Evolutionary conservation across 2,888 invertebrate genomes (phyloP).

Genomic region (Tiliacea aurago): DNA sequence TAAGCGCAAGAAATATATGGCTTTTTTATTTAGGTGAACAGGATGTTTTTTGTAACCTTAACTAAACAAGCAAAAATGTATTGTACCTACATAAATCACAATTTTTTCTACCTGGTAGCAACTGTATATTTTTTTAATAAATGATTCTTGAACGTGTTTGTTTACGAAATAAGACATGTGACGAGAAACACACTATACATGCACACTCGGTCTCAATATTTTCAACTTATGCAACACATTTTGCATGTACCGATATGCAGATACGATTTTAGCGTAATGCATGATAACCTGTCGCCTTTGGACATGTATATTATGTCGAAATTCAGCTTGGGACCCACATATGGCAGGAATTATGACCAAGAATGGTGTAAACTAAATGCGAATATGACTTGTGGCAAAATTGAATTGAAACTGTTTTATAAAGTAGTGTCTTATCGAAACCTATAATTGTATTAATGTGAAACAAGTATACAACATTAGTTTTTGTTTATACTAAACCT

Average conservation of each 20-base stretch:
- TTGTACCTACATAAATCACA: neutral
- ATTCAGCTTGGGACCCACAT: constrained; percentile 37
- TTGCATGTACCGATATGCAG: constrained; percentile 52
- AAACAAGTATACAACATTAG: constrained; percentile 4
- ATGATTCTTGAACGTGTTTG: neutral
- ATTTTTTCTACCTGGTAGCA: neutral
- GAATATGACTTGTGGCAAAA: constrained; percentile 11
- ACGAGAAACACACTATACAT: constrained; percentile 6
- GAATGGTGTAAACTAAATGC: constrained; percentile 25
- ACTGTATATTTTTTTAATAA: neutral
- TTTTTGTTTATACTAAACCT: too few species aligned
- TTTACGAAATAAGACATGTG: neutral
- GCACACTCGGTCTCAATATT: constrained; percentile 43
- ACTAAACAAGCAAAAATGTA: neutral
- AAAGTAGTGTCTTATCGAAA: neutral
- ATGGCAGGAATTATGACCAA: constrained; percentile 23
- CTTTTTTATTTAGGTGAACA: too few species aligned
- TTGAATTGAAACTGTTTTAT: neutral
- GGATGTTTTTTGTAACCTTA: too few species aligned
- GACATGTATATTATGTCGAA: constrained; percentile 54
- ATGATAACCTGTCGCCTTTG: constrained; percentile 56
- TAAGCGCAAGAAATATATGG: too few species aligned
- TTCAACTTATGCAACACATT: constrained; percentile 55
- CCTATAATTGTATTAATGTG: constrained; percentile 5
- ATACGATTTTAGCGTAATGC: constrained; percentile 53